These are phyloP conservation scores for Strix aluco DNA, from an alignment of 2,113 vertebrate genomes.

Conservation along the genomic window DNA sequence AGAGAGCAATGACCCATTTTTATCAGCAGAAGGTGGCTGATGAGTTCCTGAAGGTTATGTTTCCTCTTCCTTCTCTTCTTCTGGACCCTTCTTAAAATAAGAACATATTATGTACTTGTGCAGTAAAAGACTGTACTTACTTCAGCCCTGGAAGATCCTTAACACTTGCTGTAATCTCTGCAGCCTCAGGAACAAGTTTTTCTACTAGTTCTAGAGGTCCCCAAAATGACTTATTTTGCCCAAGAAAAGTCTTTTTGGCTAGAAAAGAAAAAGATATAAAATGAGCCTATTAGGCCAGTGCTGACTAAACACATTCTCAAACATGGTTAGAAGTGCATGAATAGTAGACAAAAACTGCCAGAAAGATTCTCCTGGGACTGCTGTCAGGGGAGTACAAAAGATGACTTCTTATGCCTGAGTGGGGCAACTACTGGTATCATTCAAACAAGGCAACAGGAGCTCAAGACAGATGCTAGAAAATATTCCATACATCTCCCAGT, in stretches of 20 bases:
- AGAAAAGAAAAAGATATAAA: neutral
- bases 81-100: neutral
- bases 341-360: neutral
- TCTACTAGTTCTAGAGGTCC: constrained; percentile 96
- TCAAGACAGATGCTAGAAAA: neutral
- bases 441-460: neutral
- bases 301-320: neutral
- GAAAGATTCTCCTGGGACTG: neutral
- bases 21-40: neutral
- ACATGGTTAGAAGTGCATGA: neutral
- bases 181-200: constrained; percentile 95
- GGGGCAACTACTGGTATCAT: neutral
- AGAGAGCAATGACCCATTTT: neutral
- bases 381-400: neutral
- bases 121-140: constrained; percentile 75
- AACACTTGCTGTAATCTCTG: constrained; percentile 96
- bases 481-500: neutral
- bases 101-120: fast-evolving
- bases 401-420: fast-evolving
- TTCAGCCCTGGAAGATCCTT: constrained; percentile 97
- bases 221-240: constrained; percentile 99
- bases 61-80: neutral
- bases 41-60: neutral
- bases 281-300: fast-evolving
- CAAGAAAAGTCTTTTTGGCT: constrained; percentile 98